These are phyloP conservation scores for Galeopterus variegatus DNA, from an alignment of 2,113 vertebrate genomes.

Conservation along the genomic window DNA sequence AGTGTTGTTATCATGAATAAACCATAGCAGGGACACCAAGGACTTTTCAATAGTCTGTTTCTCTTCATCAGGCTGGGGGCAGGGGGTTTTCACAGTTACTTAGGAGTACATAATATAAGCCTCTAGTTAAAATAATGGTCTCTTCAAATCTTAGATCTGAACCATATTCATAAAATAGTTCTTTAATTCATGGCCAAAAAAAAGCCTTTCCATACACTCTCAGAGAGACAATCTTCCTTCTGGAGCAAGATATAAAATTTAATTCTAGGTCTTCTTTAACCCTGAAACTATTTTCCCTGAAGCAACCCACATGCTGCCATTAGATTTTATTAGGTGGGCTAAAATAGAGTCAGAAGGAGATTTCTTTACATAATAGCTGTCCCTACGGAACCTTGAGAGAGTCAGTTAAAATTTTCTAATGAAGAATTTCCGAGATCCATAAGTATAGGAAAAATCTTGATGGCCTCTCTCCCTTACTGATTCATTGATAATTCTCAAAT, in stretches of 20 bases:
- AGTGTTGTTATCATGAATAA: constrained; percentile 30
- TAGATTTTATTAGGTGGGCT: constrained; percentile 68
- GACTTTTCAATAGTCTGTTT: constrained; percentile 20
- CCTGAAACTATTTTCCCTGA: constrained; percentile 44
- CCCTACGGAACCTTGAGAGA: not conserved
- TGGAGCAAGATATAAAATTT: constrained; percentile 65
- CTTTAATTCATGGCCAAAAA: constrained; percentile 63
- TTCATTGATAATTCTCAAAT: constrained; percentile 75
- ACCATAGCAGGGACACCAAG: not conserved
- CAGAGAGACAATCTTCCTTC: constrained; percentile 35
- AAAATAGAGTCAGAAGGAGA: constrained; percentile 62
- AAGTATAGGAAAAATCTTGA: not conserved
- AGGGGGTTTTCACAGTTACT: constrained; percentile 20
- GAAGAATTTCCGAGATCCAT: not conserved
- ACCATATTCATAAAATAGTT: constrained; percentile 70
- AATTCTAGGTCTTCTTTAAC: constrained; percentile 72
- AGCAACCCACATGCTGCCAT: constrained; percentile 52
- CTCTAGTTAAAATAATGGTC: constrained; percentile 53
- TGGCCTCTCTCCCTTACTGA: constrained; percentile 10
- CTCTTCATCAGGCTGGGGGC: constrained; percentile 24
- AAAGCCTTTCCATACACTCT: constrained; percentile 50
- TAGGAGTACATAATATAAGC: not conserved
- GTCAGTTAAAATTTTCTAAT: not conserved
- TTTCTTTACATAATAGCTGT: constrained; percentile 53
- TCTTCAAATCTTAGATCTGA: constrained; percentile 74